Evolutionary conservation across 2,888 invertebrate species (phyloP), one percentile per base, ranked within the genome.

Genomic region (Saturnia pavonia): DNA sequence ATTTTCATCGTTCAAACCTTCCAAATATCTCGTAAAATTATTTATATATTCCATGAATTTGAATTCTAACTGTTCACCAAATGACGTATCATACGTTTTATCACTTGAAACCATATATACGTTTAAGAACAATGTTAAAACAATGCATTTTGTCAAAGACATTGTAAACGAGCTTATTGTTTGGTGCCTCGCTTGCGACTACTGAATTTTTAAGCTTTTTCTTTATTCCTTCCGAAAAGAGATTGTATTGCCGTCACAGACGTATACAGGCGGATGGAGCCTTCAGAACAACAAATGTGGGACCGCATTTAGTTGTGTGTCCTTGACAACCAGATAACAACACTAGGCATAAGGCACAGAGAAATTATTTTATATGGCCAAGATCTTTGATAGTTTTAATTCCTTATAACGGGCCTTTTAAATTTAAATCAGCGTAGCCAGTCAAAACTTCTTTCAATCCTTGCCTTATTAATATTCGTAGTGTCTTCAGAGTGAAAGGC

Each of bases 1-100:
- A 78, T 87, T 80, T 25, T 75, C 75, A 79, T 92, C 91, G 73
- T 92, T 92, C n/a, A 89, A 85, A 42, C 80, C 75, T 67, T 89
- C 88, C 34, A 93, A 73, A 79, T 79, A 83, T 68, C 77, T 76
- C 0, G 86, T 79, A 0, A 86, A 71, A 74, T 71, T 77, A 67
- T 76, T 75, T 0, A 80, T 74, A 71, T 76, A 84, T 69, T 87
- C 85, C 60, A 79, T 76, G 0, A 91, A 74, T 75, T 82, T 87
- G 48, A 75, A 72, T 71, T 86, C 82, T 40, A 91, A 75, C 19
- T 78, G 85, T 40, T 80, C 76, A 72, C 88, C 86, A 8, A 90
- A 73, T 12, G 75, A 68, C 0, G 77, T 65, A 22, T 81, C 40
- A 22, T 84, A 77, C 71, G 71, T 34, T 19, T 72, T 69, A 42